Evolutionary conservation across 2,888 invertebrate genomes (phyloP), one percentile per base, ranked within the genome.

Genomic region (Synanthedon andrenaeformis): DNA sequence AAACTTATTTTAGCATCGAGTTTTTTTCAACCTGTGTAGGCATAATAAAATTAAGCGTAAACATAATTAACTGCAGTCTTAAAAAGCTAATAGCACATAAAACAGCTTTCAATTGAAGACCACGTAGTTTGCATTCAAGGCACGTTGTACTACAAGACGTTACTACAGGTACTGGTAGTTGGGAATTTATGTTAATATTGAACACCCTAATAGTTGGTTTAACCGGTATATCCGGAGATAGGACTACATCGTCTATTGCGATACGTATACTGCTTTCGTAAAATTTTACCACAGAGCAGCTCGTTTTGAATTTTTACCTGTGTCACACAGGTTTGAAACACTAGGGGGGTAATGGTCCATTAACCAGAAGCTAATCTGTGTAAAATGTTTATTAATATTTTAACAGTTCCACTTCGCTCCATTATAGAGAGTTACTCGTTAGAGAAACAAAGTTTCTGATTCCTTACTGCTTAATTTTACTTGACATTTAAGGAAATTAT

Each of bases 151-250:
- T 62, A 64, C 62, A 63, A 62, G 63, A 60, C 65, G 62, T 62
- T 66, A 61, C 62, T 59, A 60, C 58, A 56, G 54, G 58, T 60
- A 62, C 62, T 63, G 63, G 62, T 57, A 61, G 56, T 61, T 35
- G 63, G 56, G 62, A 69, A 70, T 70, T 71, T 71, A 71, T 72
- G 69, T 64, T 65, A 70, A 70, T 70, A 66, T 62, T 65, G 63
- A 65, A 64, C 66, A 64, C 64, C 63, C 62, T 58, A 61, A 57
- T 62, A 64, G 63, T 62, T 60, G 62, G 54, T 56, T 54, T 54
- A 57, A 59, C 63, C 62, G 63, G 64, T 60, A 62, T 59, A 57
- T 58, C 61, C 57, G 57, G 61, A 57, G 58, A 54, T 56, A 58
- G 55, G 56, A 54, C 59, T 58, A 59, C 60, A 60, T 35, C 35